A percentile compares a stretch with the other conserved stretches of the same genome.
phyloP scores from a whole-genome alignment of 2,113 vertebrate species.

The Cheirogaleus medius region DNA sequence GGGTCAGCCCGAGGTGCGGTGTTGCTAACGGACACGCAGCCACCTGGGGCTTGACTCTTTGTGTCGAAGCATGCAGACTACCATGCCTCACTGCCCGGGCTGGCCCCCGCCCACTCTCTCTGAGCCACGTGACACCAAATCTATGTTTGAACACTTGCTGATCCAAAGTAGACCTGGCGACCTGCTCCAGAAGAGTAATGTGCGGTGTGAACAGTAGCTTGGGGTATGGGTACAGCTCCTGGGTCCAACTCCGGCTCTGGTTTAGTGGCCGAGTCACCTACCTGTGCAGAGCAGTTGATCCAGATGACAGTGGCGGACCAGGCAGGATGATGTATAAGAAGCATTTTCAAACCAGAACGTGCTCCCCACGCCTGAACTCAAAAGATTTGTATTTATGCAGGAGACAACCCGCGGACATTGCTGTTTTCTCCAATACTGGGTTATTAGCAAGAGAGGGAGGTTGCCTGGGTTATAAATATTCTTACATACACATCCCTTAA shows the following conservation, averaged over 20 bases:
- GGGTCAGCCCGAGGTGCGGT: not conserved
- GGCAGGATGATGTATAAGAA: not conserved
- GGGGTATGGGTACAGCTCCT: not conserved
- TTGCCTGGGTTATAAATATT: not conserved
- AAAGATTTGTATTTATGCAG: not conserved
- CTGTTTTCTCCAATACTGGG: not conserved
- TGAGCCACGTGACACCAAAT: not conserved
- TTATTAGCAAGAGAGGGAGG: not conserved
- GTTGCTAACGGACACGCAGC: rapidly evolving
- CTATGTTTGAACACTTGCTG: not conserved
- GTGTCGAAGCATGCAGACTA: rapidly evolving
- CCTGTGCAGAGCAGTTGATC: not conserved
- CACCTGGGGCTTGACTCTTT: too few species aligned
- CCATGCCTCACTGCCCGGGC: not conserved
- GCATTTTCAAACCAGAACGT: not conserved
- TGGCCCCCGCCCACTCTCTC: not conserved
- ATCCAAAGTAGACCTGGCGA: not conserved
- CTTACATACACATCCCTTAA: not conserved
- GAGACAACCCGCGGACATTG: not conserved
- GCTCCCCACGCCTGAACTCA: not conserved
- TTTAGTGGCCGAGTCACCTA: not conserved
- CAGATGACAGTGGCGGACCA: not conserved
- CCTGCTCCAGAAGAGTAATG: not conserved
- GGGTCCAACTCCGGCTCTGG: not conserved
- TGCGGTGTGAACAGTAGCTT: not conserved